Percentiles rank a stretch among this genome's conserved stretches.
Evolutionary conservation across 2,797 vertebrate genomes (phyloP).

Genomic region (Pterois miles): DNA sequence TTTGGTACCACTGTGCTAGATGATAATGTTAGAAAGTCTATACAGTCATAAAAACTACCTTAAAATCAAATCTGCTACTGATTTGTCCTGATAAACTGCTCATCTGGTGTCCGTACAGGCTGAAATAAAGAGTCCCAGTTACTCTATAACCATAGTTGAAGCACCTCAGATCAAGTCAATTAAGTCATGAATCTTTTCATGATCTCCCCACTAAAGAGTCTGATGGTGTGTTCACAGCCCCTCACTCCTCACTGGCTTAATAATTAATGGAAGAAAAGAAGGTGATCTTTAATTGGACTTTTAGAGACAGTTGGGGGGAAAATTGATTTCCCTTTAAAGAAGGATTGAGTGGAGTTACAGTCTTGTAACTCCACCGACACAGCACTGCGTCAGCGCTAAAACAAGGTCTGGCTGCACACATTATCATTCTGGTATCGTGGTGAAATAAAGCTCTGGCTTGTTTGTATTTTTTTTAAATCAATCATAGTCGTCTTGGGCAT

Average conservation of each 20-base stretch:
- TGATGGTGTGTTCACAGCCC: conserved; percentile 3
- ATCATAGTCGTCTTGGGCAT: neutral
- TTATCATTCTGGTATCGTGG: neutral
- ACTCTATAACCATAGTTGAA: neutral
- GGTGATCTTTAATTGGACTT: conserved; percentile 54
- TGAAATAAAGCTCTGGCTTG: neutral
- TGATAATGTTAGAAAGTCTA: neutral
- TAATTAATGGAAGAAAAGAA: conserved; percentile 45
- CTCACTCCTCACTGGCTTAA: conserved; percentile 27
- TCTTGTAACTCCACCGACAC: neutral
- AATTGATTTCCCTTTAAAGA: conserved; percentile 43
- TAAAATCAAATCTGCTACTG: neutral
- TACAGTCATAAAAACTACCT: neutral
- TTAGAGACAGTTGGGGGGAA: conserved; percentile 26
- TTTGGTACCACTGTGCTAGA: neutral
- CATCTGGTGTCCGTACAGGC: neutral
- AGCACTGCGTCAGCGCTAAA: neutral
- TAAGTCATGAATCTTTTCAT: conserved; percentile 35
- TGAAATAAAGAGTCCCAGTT: neutral
- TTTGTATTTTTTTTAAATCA: neutral
- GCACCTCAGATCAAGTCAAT: conserved; percentile 19
- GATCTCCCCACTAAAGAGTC: conserved; percentile 20
- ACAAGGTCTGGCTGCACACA: neutral
- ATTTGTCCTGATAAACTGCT: neutral
- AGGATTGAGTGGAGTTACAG: conserved; percentile 23